Base-by-base conservation (phyloP, 2,113 vertebrate genomes). In the Brienomyrus longianalis region DNA sequence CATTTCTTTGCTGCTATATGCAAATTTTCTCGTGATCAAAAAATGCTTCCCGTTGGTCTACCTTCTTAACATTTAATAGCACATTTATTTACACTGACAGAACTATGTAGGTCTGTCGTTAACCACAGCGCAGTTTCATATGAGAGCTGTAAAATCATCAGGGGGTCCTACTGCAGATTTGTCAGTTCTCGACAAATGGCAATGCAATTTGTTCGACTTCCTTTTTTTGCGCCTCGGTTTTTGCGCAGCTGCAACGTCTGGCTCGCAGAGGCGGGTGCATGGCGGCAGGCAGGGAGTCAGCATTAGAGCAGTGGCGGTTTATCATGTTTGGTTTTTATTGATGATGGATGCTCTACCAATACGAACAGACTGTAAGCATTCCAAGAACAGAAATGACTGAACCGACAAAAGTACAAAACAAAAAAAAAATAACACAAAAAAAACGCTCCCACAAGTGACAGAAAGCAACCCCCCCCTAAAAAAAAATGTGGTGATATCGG, bases 271-370 rank as follows among this genome's bases (percentile, higher is more conserved):
- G 62, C 27, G 10, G 62, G n/a, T 3, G 62, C 10, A 1, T 10
- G 62, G n/a, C 9, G 3, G 9, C 0, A 11, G 62, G 62, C 0
- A 2, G 35, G 74, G 74, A 43, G 74, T 43, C 35, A 80, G 15
- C 74, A 80, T 43, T 13, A 0, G 17, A 51, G 17, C 54, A 27
- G 54, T 50, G 13, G 31, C 91, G 92, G 95, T 96, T 96, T 94
- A 93, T 92, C 80, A 85, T 35, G 66, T 59, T 83, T 89, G 94
- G 50, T 96, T 96, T 70, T 96, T 96, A 96, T 96, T 96, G 96
- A 95, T 96, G 96, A 95, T 95, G 96, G 95, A 96, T 95, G 96
- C 96, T 96, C 96, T 96, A 96, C 95, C 94, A 96, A 96, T 96
- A 96, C 95, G 94, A 84, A 84, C 43, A 43, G 96, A 95, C 94